Conservation (phyloP, 1,140 invertebrate species). For the Drosophila insularis region DNA sequence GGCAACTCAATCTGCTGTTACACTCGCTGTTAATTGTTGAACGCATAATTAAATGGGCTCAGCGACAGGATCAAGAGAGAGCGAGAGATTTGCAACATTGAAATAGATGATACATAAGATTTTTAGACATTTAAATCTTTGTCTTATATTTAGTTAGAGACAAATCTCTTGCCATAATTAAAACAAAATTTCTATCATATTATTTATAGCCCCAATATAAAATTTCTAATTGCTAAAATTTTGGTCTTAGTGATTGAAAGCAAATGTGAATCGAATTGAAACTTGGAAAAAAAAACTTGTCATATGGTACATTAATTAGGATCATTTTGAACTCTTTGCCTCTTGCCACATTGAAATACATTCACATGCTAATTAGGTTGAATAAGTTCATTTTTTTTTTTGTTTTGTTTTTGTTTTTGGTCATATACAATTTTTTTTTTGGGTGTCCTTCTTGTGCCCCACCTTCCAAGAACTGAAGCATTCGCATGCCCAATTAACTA, state of each 20-base stretch:
- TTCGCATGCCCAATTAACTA: slow-evolving; percentile 61
- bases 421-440: slow-evolving; percentile 14
- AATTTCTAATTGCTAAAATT: no score
- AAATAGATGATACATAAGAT: neutral
- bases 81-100: neutral
- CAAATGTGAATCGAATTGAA: neutral
- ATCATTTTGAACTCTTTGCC: neutral
- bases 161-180: no score
- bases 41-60: slow-evolving; percentile 1
- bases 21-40: neutral
- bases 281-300: neutral
- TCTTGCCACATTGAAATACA: slow-evolving; percentile 13
- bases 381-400: slow-evolving; percentile 18
- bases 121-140: no score
- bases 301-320: neutral
- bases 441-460: neutral
- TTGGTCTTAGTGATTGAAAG: no score
- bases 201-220: no score
- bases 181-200: no score
- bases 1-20: neutral
- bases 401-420: neutral
- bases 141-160: no score
- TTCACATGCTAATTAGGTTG: slow-evolving; percentile 31
- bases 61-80: neutral
- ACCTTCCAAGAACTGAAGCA: slow-evolving; percentile 7